Evolutionary conservation across 2,888 invertebrate genomes (phyloP), one percentile per base, ranked within the genome.

Genomic region (Danaus chrysippus): DNA sequence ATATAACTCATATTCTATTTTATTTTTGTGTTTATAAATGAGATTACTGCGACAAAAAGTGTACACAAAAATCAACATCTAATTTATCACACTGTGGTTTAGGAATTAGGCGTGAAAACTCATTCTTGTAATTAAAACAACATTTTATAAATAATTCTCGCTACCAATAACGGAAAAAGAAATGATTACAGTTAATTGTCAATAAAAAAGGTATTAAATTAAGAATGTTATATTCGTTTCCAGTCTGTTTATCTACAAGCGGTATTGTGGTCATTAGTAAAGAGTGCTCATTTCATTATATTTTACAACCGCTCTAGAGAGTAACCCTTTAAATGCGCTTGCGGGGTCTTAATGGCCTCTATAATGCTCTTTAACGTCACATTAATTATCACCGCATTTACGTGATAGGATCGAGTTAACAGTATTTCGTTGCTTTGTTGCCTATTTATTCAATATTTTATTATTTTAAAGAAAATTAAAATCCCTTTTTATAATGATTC

Each of bases 291-390:
- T 63, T 70, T 75, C 80, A 75, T 85, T 81, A 82, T 82, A 81
- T 83, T 84, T 84, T 80, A 85, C 76, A 67, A 76, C 74, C 73
- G 74, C 74, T 70, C 73, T 73, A 72, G 62, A 62, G 69, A 71
- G 70, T 74, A 76, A 78, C 76, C 81, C 78, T 76, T 79, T 79
- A 76, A 76, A 81, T 76, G 74, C 75, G 77, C 73, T 76, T 71
- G 70, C 70, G 66, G 69, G 72, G 66, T 73, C 73, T 78, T 78
- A 78, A 77, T 79, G 77, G 74, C 68, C 66, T 34, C 23, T 34
- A 72, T 77, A 73, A 76, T 76, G 76, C 78, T 74, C 71, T 79
- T 81, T 79, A 76, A 79, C 74, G 71, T 71, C 73, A 73, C 71
- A 73, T 71, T 75, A 76, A 74, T 72, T 74, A 72, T 69, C 69